These are phyloP conservation scores for Lutjanus erythropterus DNA, from an alignment of 2,113 vertebrate species.

Conservation along the genomic window DNA sequence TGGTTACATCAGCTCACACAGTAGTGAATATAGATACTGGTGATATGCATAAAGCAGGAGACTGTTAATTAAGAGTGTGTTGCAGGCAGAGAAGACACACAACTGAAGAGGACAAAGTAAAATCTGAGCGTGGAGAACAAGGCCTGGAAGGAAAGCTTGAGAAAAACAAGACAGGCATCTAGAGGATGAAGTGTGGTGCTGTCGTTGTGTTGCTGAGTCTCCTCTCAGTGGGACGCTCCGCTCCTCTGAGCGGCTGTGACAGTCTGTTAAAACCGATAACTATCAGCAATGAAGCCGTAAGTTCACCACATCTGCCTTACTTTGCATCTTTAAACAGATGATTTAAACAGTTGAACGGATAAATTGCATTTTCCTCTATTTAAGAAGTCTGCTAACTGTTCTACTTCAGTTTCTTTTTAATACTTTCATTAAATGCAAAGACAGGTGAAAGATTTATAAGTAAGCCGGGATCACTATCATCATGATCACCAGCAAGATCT, in stretches of 20 bases:
- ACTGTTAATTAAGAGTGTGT: background rate
- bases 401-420: background rate
- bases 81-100: background rate
- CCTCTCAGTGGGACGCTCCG: constrained; percentile 47
- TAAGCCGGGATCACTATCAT: background rate
- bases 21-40: background rate
- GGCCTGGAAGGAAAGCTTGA: background rate
- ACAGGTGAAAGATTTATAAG: background rate
- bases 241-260: constrained; percentile 64
- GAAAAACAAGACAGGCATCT: background rate
- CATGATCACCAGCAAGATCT: too few species aligned
- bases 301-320: constrained; percentile 18
- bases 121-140: background rate
- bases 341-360: background rate
- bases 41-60: background rate
- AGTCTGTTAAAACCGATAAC: constrained; percentile 59
- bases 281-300: constrained; percentile 64
- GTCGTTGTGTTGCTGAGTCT: constrained; percentile 60
- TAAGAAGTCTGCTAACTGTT: background rate
- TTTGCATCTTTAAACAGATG: background rate
- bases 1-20: constrained; percentile 32
- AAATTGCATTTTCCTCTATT: background rate
- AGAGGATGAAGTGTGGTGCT: constrained; percentile 60
- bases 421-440: background rate
- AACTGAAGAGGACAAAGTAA: background rate